Evolutionary conservation across 2,113 vertebrate species (phyloP).

Genomic region (Brachyhypopomus occidentalis): DNA sequence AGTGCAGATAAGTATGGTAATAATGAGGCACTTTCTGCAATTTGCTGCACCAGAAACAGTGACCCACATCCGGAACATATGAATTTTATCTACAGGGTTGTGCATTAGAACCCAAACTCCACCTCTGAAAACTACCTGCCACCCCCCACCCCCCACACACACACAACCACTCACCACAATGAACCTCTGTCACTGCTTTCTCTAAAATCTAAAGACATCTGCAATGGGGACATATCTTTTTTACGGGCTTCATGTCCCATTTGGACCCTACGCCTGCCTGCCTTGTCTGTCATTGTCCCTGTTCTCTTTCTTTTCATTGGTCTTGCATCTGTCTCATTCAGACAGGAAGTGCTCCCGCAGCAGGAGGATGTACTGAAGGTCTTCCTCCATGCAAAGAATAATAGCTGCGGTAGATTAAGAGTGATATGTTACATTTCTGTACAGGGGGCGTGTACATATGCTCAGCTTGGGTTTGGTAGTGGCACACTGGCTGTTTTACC

Average conservation of each 20-base stretch:
- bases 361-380: slow-evolving; percentile 1
- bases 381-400: neutral
- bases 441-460: neutral
- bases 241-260: neutral
- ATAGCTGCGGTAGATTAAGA: neutral
- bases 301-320: neutral
- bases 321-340: slow-evolving; percentile 4
- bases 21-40: neutral
- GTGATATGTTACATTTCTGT: neutral
- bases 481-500: too few relatives aligned
- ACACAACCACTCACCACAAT: neutral
- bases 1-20: neutral
- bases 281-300: neutral
- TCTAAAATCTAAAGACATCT: neutral
- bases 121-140: neutral
- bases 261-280: too few relatives aligned
- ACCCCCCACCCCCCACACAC: too few relatives aligned
- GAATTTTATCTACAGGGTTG: neutral
- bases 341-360: slow-evolving; percentile 1
- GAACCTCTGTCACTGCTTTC: neutral
- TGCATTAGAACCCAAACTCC: neutral
- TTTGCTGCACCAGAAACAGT: slow-evolving; percentile 11
- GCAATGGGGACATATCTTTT: neutral
- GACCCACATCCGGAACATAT: slow-evolving; percentile 10
- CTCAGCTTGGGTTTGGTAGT: too few relatives aligned